Percentiles rank a stretch among this genome's conserved stretches.
Conservation (phyloP, 2,113 vertebrate genomes). For the Glaucomys volans region DNA sequence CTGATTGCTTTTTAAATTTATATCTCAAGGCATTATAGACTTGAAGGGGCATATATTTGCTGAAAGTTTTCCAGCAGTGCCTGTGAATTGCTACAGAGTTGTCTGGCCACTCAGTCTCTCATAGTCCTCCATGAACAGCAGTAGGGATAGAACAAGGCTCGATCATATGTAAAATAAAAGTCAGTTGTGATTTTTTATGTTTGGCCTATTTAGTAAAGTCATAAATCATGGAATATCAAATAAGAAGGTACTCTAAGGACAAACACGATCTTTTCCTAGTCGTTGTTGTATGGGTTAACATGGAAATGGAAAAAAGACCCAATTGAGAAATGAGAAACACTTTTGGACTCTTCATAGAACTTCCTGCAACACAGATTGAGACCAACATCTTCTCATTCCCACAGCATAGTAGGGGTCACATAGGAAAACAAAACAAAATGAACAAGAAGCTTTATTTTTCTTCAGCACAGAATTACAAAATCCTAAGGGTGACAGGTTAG, state of each 20-base stretch:
- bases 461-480: background rate
- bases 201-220: background rate
- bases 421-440: background rate
- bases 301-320: background rate
- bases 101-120: background rate
- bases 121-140: background rate
- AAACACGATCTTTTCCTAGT: background rate
- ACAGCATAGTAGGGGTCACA: background rate
- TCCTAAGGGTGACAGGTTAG: background rate
- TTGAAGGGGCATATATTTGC: background rate
- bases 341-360: background rate
- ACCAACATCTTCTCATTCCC: background rate
- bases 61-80: background rate
- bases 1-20: slow-evolving; percentile 3
- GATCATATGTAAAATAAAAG: background rate
- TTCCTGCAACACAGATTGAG: background rate
- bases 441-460: background rate
- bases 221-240: background rate
- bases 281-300: background rate
- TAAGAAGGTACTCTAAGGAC: background rate
- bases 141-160: background rate
- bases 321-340: background rate
- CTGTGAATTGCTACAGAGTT: background rate
- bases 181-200: background rate
- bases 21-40: background rate